A percentile compares a stretch with the other conserved stretches of the same genome.
Conservation (phyloP, 2,113 vertebrate genomes). For the Amia ocellicauda region DNA sequence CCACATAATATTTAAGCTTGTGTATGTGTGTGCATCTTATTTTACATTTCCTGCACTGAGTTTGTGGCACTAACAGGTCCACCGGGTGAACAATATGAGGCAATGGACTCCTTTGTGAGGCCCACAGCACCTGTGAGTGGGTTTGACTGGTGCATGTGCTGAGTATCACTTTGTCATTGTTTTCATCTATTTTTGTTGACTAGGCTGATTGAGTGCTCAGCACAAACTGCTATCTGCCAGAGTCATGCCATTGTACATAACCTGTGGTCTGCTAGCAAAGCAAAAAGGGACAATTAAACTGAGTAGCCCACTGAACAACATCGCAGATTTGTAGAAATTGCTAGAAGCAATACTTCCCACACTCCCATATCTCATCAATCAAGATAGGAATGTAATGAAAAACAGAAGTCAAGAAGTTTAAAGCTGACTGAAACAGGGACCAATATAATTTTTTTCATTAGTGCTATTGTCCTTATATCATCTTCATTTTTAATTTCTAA, state of each 20-base stretch:
- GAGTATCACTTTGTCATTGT: constrained; percentile 38
- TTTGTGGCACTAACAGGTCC: too few species aligned
- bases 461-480: constrained; percentile 13
- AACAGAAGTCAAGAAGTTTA: constrained; percentile 43
- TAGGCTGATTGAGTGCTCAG: constrained; percentile 27
- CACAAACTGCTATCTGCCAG: constrained; percentile 24
- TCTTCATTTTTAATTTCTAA: neutral
- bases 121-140: neutral
- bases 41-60: too few species aligned
- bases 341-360: constrained; percentile 15
- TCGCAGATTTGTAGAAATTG: constrained; percentile 53
- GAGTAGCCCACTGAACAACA: constrained; percentile 43
- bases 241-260: constrained; percentile 24
- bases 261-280: constrained; percentile 32
- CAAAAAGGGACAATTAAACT: constrained; percentile 36
- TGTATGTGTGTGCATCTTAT: too few species aligned
- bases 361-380: constrained; percentile 55
- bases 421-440: constrained; percentile 12
- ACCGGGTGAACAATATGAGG: too few species aligned
- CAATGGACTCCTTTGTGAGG: too few species aligned
- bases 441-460: constrained; percentile 14
- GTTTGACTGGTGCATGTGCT: neutral
- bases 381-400: constrained; percentile 54
- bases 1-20: too few species aligned
- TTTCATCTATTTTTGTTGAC: constrained; percentile 53